These are phyloP conservation scores for Engystomops pustulosus DNA, from an alignment of 2,113 vertebrate species.

Conservation along the genomic window DNA sequence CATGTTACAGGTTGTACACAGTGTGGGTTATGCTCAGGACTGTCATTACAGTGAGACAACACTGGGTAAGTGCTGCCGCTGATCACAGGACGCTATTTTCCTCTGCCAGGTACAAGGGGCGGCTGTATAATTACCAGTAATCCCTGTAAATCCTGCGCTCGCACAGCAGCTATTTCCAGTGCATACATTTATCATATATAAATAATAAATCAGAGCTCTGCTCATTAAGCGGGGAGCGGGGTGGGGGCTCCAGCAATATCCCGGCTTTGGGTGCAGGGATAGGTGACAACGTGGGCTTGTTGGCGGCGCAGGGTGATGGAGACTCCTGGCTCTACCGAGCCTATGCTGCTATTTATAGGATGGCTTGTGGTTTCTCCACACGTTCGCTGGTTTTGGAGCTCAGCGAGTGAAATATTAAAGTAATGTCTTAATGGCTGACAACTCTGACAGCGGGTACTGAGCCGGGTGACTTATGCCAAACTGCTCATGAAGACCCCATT, in stretches of 20 bases:
- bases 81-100: neutral
- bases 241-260: neutral
- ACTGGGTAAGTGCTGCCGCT: neutral
- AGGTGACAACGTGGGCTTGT: slow-evolving; percentile 27
- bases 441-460: slow-evolving; percentile 4
- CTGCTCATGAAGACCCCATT: neutral
- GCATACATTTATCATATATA: slow-evolving; percentile 44
- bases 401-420: slow-evolving; percentile 52
- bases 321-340: neutral
- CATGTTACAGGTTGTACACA: neutral
- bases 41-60: neutral
- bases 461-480: neutral
- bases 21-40: no score
- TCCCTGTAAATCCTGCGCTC: slow-evolving; percentile 17
- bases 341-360: neutral
- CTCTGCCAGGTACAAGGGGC: neutral
- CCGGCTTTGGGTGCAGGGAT: neutral
- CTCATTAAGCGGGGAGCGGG: neutral
- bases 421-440: slow-evolving; percentile 44
- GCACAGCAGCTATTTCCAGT: slow-evolving; percentile 36
- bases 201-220: slow-evolving; percentile 26
- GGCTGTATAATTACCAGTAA: slow-evolving; percentile 29
- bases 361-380: neutral
- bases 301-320: no score
- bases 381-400: slow-evolving; percentile 25